Conservation (phyloP, 2,888 invertebrate genomes). For the Spodoptera littoralis region DNA sequence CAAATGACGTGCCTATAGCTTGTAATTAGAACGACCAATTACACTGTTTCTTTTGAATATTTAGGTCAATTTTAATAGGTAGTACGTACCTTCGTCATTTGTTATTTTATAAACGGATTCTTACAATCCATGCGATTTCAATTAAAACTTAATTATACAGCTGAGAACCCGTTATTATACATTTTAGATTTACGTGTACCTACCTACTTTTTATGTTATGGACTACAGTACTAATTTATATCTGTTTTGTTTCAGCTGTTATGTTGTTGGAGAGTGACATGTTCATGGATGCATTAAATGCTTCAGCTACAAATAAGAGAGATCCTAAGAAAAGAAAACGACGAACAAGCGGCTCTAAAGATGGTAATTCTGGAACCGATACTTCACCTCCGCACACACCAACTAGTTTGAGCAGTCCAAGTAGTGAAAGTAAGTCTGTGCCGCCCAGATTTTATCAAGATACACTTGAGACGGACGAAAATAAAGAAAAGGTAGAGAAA, state of each 20-base stretch:
- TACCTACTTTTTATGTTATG: neutral
- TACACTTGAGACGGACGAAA: slow-evolving; percentile 93
- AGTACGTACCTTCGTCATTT: no score
- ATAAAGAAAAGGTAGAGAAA: slow-evolving; percentile 83
- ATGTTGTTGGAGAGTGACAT: slow-evolving; percentile 96
- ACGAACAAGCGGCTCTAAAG: slow-evolving; percentile 91
- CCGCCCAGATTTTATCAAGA: slow-evolving; percentile 96
- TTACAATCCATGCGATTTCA: neutral
- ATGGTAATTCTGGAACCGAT: slow-evolving; percentile 85
- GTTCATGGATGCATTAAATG: slow-evolving; percentile 97
- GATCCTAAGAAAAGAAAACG: slow-evolving; percentile 94
- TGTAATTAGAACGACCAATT: no score
- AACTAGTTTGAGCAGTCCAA: slow-evolving; percentile 82
- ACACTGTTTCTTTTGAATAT: no score
- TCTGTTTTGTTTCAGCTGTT: slow-evolving; percentile 89
- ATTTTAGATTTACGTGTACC: slow-evolving; percentile 35
- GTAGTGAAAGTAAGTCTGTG: slow-evolving; percentile 83
- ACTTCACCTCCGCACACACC: slow-evolving; percentile 89
- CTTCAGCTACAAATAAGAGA: slow-evolving; percentile 93
- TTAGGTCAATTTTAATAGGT: no score
- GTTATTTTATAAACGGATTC: no score
- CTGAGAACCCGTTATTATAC: slow-evolving; percentile 48
- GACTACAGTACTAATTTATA: neutral
- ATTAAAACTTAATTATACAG: neutral
- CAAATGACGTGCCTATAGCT: no score